Conservation (phyloP, 2,888 invertebrate species). For the Furcula furcula region DNA sequence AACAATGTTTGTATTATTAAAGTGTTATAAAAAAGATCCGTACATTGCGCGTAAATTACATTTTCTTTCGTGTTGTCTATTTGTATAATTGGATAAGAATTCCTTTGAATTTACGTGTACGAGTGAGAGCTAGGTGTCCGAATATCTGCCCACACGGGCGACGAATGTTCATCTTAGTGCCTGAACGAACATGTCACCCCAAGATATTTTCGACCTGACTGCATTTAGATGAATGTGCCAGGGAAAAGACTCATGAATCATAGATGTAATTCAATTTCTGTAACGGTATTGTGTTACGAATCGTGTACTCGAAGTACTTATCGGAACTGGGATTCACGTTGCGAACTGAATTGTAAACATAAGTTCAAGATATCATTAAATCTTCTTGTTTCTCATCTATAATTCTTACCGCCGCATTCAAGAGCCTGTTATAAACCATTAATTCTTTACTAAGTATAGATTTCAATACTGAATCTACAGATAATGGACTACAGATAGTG, state of each 20-base stretch:
- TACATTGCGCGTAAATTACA: conserved; percentile 2
- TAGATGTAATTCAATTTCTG: conserved; percentile 2
- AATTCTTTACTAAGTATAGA: no score
- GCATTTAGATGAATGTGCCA: neutral
- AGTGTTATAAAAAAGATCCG: conserved; percentile 3
- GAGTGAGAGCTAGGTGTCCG: neutral
- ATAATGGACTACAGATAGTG: no score
- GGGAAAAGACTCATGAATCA: conserved; percentile 1
- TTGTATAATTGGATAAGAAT: conserved; percentile 2
- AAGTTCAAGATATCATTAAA: no score
- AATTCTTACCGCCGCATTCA: no score
- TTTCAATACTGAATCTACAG: no score
- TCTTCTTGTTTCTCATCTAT: no score
- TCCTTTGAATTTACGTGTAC: neutral
- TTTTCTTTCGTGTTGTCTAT: conserved; percentile 1
- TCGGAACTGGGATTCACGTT: neutral
- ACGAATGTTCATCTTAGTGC: neutral
- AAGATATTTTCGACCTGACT: neutral
- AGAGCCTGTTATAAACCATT: no score
- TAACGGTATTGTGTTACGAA: neutral
- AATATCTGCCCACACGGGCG: conserved; percentile 1
- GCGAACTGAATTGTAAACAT: no score
- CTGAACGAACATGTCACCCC: neutral
- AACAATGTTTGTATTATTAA: conserved; percentile 4
- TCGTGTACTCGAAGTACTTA: neutral